phyloP scores from a whole-genome alignment of 2,113 vertebrate species.

The Colius striatus region DNA sequence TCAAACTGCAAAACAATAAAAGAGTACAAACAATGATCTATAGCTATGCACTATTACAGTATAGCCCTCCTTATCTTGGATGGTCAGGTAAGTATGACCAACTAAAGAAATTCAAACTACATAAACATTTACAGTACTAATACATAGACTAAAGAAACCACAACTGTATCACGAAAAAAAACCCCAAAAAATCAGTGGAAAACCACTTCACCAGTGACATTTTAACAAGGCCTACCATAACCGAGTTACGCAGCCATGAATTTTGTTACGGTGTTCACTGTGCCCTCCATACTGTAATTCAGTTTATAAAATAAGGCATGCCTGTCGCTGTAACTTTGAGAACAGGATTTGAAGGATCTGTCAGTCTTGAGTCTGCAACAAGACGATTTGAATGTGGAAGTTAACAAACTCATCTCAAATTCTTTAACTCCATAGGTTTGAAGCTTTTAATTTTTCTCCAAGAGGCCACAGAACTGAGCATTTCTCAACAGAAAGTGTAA shows the following conservation, averaged over 20 bases:
- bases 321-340: neutral
- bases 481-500: neutral
- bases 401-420: neutral
- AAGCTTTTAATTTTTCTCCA: neutral
- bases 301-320: neutral
- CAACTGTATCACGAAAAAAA: neutral
- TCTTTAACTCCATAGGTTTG: neutral
- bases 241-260: neutral
- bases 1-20: neutral
- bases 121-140: neutral
- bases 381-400: fast-evolving
- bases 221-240: neutral
- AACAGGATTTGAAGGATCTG: neutral
- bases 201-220: neutral
- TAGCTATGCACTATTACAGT: neutral
- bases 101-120: neutral
- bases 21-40: neutral
- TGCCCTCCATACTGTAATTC: fast-evolving
- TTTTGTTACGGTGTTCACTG: neutral
- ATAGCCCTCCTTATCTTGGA: neutral
- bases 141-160: neutral
- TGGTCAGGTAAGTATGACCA: neutral
- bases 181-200: neutral
- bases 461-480: fast-evolving
- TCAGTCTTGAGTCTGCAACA: neutral